phyloP scores from a whole-genome alignment of 30 jellyfish, hydroid and myxozoan species.

The Morbakka virulenta region DNA sequence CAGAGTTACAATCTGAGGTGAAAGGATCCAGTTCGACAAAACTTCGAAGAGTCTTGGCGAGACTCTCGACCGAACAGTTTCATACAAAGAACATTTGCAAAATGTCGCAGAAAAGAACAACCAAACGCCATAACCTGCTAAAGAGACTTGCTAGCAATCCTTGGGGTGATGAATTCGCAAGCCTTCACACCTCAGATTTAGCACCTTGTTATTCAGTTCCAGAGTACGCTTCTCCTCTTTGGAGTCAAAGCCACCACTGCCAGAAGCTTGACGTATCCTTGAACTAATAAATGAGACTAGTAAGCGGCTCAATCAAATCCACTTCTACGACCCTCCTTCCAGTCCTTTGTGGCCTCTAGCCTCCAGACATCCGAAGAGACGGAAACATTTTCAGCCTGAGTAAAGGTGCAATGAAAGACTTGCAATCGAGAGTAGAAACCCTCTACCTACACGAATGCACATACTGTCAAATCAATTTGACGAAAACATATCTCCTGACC shows the following conservation, averaged over 20 bases:
- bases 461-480: not conserved
- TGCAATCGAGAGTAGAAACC: not conserved
- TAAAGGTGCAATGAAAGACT: not conserved
- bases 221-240: not conserved
- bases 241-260: constrained; percentile 1
- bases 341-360: not conserved
- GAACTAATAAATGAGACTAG: not conserved
- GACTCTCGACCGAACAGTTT: not conserved
- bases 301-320: not conserved
- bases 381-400: not conserved
- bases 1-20: not conserved
- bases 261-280: not conserved
- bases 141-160: not conserved
- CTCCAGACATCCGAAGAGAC: not conserved
- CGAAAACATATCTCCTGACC: not conserved
- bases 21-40: not conserved
- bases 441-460: not conserved
- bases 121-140: not conserved
- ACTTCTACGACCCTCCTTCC: not conserved
- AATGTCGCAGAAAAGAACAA: not conserved
- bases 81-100: not conserved
- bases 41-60: not conserved
- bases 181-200: not conserved
- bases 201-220: not conserved
- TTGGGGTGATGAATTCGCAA: not conserved